These are phyloP conservation scores for Myotis findleyi DNA, from an alignment of 2,797 vertebrate species.

Conservation along the genomic window DNA sequence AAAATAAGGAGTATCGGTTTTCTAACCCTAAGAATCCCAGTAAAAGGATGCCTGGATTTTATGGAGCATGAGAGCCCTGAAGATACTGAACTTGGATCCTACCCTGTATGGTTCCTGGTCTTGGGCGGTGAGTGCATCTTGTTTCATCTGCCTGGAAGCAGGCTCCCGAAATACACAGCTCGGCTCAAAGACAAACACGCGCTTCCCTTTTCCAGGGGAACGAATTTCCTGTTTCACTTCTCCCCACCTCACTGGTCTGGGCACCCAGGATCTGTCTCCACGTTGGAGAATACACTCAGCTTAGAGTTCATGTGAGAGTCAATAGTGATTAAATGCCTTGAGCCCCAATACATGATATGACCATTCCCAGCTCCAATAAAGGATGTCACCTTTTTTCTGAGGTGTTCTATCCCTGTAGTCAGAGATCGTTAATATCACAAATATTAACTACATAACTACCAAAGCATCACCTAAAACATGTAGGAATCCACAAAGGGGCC, in stretches of 20 bases:
- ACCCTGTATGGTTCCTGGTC: background rate
- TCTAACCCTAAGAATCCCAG: background rate
- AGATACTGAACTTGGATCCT: background rate
- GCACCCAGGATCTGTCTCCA: background rate
- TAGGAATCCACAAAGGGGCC: background rate
- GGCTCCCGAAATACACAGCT: background rate
- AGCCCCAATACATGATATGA: background rate
- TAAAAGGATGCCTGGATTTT: background rate
- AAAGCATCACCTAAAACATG: background rate
- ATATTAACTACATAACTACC: background rate
- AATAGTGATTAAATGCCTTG: background rate
- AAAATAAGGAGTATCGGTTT: background rate
- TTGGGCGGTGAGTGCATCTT: background rate
- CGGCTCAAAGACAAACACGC: background rate
- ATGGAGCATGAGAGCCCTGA: background rate
- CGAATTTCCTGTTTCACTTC: background rate
- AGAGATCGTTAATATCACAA: background rate
- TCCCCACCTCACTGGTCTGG: background rate
- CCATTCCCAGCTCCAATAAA: background rate
- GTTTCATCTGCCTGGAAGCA: background rate
- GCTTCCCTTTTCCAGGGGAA: background rate
- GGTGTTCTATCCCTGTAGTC: background rate
- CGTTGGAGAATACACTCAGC: background rate
- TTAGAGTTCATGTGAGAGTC: background rate
- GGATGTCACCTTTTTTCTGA: background rate